phyloP scores from a whole-genome alignment of 2,888 invertebrate species.

The Himalopsyche kuldschensis region DNA sequence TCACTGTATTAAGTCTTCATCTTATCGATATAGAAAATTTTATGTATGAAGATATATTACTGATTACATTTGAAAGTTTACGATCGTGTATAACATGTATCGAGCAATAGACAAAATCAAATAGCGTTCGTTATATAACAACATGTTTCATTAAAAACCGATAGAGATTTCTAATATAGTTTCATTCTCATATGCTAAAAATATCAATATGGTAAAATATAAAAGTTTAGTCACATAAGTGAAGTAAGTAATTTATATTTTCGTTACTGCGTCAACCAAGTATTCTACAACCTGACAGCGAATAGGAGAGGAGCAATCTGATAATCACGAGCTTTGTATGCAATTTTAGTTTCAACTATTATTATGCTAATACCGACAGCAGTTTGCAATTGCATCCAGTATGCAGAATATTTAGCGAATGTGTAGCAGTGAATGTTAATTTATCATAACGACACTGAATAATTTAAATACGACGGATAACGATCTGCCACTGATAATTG shows the following conservation, averaged over 20 bases:
- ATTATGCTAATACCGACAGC: not conserved
- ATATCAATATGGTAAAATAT: not conserved
- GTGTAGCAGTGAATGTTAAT: not conserved
- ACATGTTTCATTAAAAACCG: no score
- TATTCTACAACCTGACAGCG: not conserved
- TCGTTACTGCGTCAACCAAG: not conserved
- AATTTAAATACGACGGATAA: no score
- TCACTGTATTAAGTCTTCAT: no score
- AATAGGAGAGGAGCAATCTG: not conserved
- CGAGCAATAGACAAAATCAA: no score
- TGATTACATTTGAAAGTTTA: no score
- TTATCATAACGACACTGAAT: not conserved
- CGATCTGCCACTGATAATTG: no score
- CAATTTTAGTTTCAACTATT: not conserved
- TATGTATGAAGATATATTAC: no score
- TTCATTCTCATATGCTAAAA: not conserved
- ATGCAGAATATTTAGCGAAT: not conserved
- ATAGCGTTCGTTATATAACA: no score
- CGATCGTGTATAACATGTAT: no score
- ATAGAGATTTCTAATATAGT: no score
- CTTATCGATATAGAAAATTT: no score
- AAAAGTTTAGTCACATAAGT: not conserved
- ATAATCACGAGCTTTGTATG: not conserved
- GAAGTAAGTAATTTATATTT: not conserved
- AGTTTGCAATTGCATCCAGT: not conserved